Base-by-base conservation (phyloP, 2,797 vertebrate genomes). In the Sebastes glaucus region DNA sequence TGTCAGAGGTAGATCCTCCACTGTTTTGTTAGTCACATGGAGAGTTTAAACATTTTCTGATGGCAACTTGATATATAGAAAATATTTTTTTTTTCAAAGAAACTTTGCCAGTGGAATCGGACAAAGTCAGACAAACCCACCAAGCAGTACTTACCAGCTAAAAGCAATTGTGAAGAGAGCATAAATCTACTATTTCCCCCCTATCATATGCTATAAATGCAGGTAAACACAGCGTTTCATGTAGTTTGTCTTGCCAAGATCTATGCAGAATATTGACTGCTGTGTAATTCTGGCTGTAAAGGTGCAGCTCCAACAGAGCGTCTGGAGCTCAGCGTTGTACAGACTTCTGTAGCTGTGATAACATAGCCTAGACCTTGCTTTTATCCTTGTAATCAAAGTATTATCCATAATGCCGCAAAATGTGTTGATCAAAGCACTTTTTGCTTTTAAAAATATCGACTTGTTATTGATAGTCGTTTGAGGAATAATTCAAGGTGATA, bases 321-420 rank as follows among this genome's bases (percentile, higher is more conserved):
- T 25, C 71, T 20, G 59, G 38, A 25, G 42, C 22, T 68, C 53
- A 49, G 60, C 53, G 32, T 64, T 67, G 56, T 23, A 57, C 53
- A 65, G 65, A 78, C 9, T 42, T 46, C 55, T 71, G 23, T 46
- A 49, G 38, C 27, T 16, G 57, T 61, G 52, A 60, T 13, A 71
- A 69, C n/a, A 28, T 62, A 59, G 30, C 42, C 75, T 22, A 25
- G 74, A 74, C 22, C 66, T 85, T 70, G 60, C 68, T 82, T 81
- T 84, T 63, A 84, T 82, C 74, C 74, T 5, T n/a, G 38, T 32
- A 59, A 84, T 86, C 74, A 78, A 78, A 83, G 67, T 78, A 18
- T 74, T 79, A 76, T 55, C 61, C 71, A 74, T 61, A 62, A 65
- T 14, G 14, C 10, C 1, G 74, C 6, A 60, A 63, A 78, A 71